phyloP scores from a whole-genome alignment of 1,140 invertebrate species.

The Palaemon carinicauda region DNA sequence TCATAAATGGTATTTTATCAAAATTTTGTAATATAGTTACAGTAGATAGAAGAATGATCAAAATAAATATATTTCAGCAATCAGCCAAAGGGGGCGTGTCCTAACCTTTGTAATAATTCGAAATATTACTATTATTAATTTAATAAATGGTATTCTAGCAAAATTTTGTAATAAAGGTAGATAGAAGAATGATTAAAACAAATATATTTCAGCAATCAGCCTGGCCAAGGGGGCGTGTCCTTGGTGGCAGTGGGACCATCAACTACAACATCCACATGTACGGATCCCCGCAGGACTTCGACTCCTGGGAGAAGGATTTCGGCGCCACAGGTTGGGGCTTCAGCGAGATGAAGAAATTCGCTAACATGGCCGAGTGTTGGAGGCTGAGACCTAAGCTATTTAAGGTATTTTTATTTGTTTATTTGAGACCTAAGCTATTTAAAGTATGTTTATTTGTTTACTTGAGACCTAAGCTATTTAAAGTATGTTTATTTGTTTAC shows the following conservation, averaged over 20 bases:
- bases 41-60: too few relatives aligned
- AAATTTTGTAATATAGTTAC: too few relatives aligned
- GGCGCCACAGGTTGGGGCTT: slow-evolving; percentile 75
- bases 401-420: slow-evolving; percentile 13
- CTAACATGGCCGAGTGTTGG: slow-evolving; percentile 43
- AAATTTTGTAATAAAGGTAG: too few relatives aligned
- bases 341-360: slow-evolving; percentile 66
- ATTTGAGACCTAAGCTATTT: background rate
- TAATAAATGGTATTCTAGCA: too few relatives aligned
- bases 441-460: background rate
- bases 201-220: slow-evolving; percentile 21
- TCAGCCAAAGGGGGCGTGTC: too few relatives aligned
- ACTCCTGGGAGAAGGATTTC: slow-evolving; percentile 78
- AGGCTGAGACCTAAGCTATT: slow-evolving; percentile 46
- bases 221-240: slow-evolving; percentile 84
- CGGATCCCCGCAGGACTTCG: slow-evolving; percentile 80
- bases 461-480: slow-evolving; percentile 17
- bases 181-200: too few relatives aligned
- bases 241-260: slow-evolving; percentile 85
- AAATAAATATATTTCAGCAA: too few relatives aligned
- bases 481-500: too few relatives aligned
- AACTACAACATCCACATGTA: slow-evolving; percentile 89
- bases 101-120: too few relatives aligned
- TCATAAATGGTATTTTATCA: too few relatives aligned
- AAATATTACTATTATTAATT: too few relatives aligned